These are phyloP conservation scores for Oscheius sp. DNA, from an alignment of 2,888 invertebrate genomes.

Conservation along the genomic window DNA sequence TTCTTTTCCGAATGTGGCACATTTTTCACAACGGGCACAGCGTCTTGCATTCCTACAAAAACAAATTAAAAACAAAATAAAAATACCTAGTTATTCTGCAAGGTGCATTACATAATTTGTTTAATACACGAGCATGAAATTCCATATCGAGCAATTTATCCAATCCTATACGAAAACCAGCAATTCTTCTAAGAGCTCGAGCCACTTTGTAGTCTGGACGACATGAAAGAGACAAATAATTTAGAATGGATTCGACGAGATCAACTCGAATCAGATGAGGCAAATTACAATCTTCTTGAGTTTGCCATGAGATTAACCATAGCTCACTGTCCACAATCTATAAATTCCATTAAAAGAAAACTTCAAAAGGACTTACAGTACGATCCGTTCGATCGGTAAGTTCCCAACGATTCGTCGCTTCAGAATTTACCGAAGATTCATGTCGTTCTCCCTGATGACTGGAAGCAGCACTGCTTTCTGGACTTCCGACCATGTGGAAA, in stretches of 20 bases:
- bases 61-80: neutral
- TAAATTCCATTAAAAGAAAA: conserved; percentile 43
- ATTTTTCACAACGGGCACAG: conserved; percentile 62
- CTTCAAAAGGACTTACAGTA: conserved; percentile 30
- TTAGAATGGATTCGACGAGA: conserved; percentile 43
- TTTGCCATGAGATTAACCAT: conserved; percentile 53
- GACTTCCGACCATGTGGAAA: neutral
- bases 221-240: conserved; percentile 43
- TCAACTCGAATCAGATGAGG: conserved; percentile 55
- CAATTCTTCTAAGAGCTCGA: conserved; percentile 49
- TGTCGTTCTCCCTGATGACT: neutral
- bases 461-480: neutral
- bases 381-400: conserved; percentile 21
- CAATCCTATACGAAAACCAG: conserved; percentile 42
- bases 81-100: conserved; percentile 56
- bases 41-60: conserved; percentile 50
- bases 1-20: conserved; percentile 60
- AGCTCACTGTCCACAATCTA: conserved; percentile 59
- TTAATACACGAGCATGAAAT: conserved; percentile 62
- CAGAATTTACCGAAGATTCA: neutral
- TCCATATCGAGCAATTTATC: conserved; percentile 60
- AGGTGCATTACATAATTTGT: conserved; percentile 53
- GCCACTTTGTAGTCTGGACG: conserved; percentile 45
- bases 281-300: conserved; percentile 57
- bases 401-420: conserved; percentile 13